Evolutionary conservation across 2,888 invertebrate species (phyloP).

Genomic region (Lepetodrilus schrolli): DNA sequence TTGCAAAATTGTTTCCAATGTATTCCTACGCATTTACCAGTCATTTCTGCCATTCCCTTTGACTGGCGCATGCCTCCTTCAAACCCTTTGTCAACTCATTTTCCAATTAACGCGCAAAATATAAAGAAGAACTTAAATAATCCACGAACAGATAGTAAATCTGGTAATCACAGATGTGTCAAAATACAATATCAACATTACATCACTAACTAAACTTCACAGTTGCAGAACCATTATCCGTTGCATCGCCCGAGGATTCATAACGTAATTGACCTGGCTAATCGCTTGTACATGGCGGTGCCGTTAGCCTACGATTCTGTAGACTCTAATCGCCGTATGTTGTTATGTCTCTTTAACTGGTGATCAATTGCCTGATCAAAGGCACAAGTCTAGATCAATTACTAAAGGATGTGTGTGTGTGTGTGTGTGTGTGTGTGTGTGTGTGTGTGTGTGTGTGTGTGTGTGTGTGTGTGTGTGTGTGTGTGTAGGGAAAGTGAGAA

Average conservation of each 20-base stretch:
- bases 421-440: no score
- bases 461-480: no score
- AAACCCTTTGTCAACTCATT: no score
- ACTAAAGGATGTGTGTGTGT: background rate
- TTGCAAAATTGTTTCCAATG: no score
- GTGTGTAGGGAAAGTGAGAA: no score
- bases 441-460: no score
- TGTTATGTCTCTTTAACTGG: background rate
- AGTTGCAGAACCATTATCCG: background rate
- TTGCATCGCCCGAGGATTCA: background rate
- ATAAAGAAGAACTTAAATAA: no score
- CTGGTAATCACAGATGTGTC: background rate
- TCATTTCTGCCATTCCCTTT: no score
- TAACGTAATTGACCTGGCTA: background rate
- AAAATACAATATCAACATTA: background rate
- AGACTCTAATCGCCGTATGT: background rate
- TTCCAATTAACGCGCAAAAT: no score
- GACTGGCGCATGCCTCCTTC: no score
- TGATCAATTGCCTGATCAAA: conserved; percentile 6
- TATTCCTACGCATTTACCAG: no score
- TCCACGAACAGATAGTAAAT: background rate
- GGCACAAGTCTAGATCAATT: background rate
- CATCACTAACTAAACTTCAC: background rate
- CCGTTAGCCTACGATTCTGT: background rate
- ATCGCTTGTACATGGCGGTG: background rate